Base-by-base conservation (phyloP, 2,888 invertebrate genomes). In the Emmelina monodactyla region DNA sequence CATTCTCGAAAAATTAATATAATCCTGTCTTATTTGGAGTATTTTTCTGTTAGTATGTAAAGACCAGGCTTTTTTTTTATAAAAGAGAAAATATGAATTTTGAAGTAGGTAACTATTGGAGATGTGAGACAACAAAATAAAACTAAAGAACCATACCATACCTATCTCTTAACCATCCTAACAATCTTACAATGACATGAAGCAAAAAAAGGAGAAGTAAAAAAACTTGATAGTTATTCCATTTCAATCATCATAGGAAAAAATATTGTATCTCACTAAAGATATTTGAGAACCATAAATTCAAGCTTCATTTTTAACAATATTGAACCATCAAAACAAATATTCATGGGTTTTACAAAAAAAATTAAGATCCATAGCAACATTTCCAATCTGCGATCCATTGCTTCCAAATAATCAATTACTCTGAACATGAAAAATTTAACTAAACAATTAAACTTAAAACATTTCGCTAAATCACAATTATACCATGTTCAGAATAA, bases 201-300 rank as follows among this genome's bases (percentile, higher is more conserved):
- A 76, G 76, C 76, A 76, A 61, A 71, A 76, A 76, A n/a, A n/a
- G n/a, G n/a, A 76, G 76, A 75, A 76, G 73, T 71, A 68, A 55
- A 67, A 58, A 68, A 58, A 62, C 64, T 62, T 68, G 68, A 73
- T 62, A 70, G 65, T 62, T 62, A 67, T 62, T 62, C 51, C 49
- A 7, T 25, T 25, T 25, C n/a, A 25, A n/a, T n/a, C n/a, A n/a
- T n/a, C 25, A 25, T 25, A 25, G 25, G 25, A 25, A 25, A 11
- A 25, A 25, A 10, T 19, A 16, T 16, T 33, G 37, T 42, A 41
- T 13, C 16, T 34, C 33, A 28, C 28, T 41, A 37, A 37, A 33
- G 40, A 38, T 34, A 44, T 44, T 25, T 9, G 25, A 38, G 43
- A 38, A 28, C 46, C 49, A 55, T 56, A 60, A 75, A 76, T 76